Percentiles rank a stretch among this genome's conserved stretches.
Conservation (phyloP, 2,113 vertebrate genomes). For the Siphamia tubifer region DNA sequence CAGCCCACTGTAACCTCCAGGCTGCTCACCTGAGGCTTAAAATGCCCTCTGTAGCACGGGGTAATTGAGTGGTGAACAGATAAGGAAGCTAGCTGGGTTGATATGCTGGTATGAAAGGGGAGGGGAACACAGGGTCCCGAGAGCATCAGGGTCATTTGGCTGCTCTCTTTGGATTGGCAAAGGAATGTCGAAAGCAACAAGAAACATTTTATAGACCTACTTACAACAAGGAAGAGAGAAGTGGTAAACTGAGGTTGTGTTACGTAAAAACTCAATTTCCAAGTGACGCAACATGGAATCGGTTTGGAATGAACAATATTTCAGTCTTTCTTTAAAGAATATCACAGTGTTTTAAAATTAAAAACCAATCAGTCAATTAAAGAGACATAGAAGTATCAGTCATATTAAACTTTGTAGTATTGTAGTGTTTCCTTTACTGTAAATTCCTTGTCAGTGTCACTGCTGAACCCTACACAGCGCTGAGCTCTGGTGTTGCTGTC, state of each 20-base stretch:
- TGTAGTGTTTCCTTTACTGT: not conserved
- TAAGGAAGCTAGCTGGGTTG: conserved; percentile 70
- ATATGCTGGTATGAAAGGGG: conserved; percentile 63
- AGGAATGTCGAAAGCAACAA: conserved; percentile 66
- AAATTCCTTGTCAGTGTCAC: conserved; percentile 7
- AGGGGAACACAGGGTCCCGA: conserved; percentile 43
- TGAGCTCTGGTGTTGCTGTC: conserved; percentile 35
- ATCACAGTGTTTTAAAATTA: no score
- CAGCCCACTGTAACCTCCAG: conserved; percentile 55
- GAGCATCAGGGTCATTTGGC: conserved; percentile 67
- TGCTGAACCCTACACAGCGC: conserved; percentile 27
- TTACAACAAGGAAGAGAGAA: conserved; percentile 3
- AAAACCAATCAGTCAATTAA: no score
- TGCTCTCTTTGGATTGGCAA: conserved; percentile 57
- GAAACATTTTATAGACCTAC: conserved; percentile 45
- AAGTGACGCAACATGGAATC: not conserved
- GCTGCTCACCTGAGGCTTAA: conserved; percentile 62
- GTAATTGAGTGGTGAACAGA: conserved; percentile 76
- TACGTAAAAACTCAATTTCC: not conserved
- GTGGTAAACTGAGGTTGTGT: not conserved
- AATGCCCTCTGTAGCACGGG: conserved; percentile 56
- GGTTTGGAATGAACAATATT: no score
- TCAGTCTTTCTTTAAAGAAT: no score
- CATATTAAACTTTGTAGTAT: no score
- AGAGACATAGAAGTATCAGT: no score